phyloP scores from a whole-genome alignment of 1,140 invertebrate species.

The Drosophila repleta region DNA sequence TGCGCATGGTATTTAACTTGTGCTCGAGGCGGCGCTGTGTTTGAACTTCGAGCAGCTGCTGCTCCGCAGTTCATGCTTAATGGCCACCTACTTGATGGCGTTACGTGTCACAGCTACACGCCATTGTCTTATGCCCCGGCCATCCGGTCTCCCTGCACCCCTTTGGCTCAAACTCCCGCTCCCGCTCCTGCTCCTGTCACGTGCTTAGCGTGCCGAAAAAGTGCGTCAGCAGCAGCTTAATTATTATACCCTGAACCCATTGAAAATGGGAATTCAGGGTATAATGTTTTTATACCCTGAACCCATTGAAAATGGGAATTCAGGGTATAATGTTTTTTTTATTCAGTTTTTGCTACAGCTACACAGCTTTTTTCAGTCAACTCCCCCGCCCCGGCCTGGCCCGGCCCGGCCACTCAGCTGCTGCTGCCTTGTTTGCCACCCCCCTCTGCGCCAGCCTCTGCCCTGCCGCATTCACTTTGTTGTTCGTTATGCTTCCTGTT shows the following conservation, averaged over 20 bases:
- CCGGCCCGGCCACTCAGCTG: background rate
- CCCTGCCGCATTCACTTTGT: constrained; percentile 41
- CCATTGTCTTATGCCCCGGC: constrained; percentile 32
- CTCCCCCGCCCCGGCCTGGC: background rate
- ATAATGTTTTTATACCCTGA: no score
- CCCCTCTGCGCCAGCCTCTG: background rate
- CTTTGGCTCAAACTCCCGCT: background rate
- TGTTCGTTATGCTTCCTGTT: constrained; percentile 66
- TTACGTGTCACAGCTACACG: constrained; percentile 47
- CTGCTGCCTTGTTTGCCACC: background rate
- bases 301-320: no score
- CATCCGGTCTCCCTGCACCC: background rate
- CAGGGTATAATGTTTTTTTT: no score
- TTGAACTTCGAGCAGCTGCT: constrained; percentile 29
- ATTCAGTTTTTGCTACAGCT: constrained; percentile 64
- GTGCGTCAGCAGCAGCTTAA: constrained; percentile 79
- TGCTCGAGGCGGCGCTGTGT: constrained; percentile 19
- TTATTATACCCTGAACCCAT: no score
- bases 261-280: no score
- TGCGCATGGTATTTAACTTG: constrained; percentile 32
- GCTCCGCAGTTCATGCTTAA: constrained; percentile 39
- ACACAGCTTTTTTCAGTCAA: constrained; percentile 12
- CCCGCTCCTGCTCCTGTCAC: constrained; percentile 38
- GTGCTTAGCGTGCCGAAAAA: constrained; percentile 75
- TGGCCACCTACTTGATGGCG: constrained; percentile 46